Conservation (phyloP, 2,113 vertebrate genomes). For the Takifugu bimaculatus region DNA sequence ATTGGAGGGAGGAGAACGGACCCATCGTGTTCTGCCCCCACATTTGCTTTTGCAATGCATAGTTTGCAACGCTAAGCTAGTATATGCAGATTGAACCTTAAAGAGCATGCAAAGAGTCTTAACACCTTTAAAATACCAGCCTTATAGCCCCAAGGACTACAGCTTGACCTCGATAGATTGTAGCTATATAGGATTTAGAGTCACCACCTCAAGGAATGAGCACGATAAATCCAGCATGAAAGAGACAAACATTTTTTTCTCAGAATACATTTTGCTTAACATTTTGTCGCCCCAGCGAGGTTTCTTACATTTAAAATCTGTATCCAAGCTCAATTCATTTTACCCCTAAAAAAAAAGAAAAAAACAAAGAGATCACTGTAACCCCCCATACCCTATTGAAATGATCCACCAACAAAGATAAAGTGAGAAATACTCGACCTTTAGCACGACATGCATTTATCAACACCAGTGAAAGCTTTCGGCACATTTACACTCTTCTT, state of each 20-base stretch:
- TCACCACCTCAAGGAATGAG: slow-evolving; percentile 53
- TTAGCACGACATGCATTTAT: slow-evolving; percentile 43
- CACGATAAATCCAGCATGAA: slow-evolving; percentile 62
- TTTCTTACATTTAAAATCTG: slow-evolving; percentile 60
- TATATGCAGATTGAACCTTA: slow-evolving; percentile 64
- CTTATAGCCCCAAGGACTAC: slow-evolving; percentile 38
- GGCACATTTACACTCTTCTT: slow-evolving; percentile 53
- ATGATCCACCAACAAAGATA: slow-evolving; percentile 53
- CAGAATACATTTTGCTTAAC: slow-evolving; percentile 63
- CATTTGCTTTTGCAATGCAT: slow-evolving; percentile 72
- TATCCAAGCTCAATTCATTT: slow-evolving; percentile 50
- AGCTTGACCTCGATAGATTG: too few relatives aligned
- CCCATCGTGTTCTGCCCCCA: slow-evolving; percentile 38
- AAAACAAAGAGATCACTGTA: slow-evolving; percentile 21
- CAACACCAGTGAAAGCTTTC: slow-evolving; percentile 47
- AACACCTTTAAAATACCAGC: slow-evolving; percentile 61
- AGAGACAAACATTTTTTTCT: slow-evolving; percentile 61
- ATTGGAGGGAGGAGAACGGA: slow-evolving; percentile 44
- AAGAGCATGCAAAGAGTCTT: slow-evolving; percentile 71
- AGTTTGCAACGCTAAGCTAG: slow-evolving; percentile 68
- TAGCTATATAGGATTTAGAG: slow-evolving; percentile 23
- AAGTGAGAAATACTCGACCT: slow-evolving; percentile 48
- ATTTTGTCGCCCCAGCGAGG: slow-evolving; percentile 64
- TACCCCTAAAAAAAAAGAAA: slow-evolving; percentile 26
- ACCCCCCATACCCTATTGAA: slow-evolving; percentile 58